Base-by-base conservation (phyloP, 2,888 invertebrate genomes). In the Scaptomyza reducta region DNA sequence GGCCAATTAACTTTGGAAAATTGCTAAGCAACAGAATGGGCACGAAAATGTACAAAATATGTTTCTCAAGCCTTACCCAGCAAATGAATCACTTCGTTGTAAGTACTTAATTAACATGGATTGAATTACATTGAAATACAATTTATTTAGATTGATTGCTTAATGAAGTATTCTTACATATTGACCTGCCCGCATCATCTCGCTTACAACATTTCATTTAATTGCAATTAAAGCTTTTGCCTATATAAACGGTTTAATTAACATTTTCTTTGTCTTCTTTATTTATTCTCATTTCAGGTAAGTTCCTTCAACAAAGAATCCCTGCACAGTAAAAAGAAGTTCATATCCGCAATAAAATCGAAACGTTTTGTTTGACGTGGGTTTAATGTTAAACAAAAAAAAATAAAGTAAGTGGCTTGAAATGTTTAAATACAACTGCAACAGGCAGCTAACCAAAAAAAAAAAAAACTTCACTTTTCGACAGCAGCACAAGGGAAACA, bases 321-420 rank as follows among this genome's bases (percentile, higher is more conserved):
- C 31, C 10, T 10, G 7, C 38, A 53, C 58, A 54, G 22, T 33
- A 58, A 61, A 40, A 16, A 40, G 44, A 79, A 62, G 45, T 74
- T 73, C 73, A 79, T 79, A 79, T 83, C 87, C 62, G 74, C 69
- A 58, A 79, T 82, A 66, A 82, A 82, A 82, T 71, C 78, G 59
- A 87, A 83, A 73, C 89, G 86, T 89, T 89, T 83, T 83, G 88
- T 87, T 63, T 65, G 83, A 77, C 88, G 76, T 85, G 88, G 79
- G 70, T 79, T 83, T 79, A 86, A 82, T 74, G 59, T 70, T 38
- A 67, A 71, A 40, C 0, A 3, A 1, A 31, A 31, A 1, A 6
- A 38, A 38, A 14, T 14, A 22, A 42, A 88, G 87, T 88, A 83
- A 83, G 89, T 82, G 87, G 71, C 70, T 79, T 80, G 35, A 80